Percentiles rank a stretch among this genome's conserved stretches.
Conservation (phyloP, 2,113 vertebrate species). For the Heptranchias perlo region DNA sequence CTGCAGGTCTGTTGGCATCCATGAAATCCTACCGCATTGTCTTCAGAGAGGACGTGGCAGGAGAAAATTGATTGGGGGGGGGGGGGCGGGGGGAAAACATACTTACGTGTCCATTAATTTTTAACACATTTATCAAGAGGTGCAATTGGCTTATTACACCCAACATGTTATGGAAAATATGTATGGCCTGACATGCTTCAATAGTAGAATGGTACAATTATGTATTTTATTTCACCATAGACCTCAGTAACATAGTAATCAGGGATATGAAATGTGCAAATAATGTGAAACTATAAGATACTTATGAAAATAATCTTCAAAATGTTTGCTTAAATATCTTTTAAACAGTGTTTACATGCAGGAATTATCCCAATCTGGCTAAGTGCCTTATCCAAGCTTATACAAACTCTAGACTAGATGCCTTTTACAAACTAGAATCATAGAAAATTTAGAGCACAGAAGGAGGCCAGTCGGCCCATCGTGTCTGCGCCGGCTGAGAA, state of each 20-base stretch:
- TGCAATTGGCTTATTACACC: not conserved
- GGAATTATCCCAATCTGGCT: not conserved
- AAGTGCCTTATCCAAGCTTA: too few species aligned
- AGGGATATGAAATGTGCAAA: not conserved
- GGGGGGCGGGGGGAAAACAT: not conserved
- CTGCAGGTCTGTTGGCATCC: not conserved
- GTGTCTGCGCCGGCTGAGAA: too few species aligned
- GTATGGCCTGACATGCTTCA: not conserved
- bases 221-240: not conserved
- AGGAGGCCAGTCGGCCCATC: too few species aligned
- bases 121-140: not conserved
- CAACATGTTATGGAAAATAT: not conserved
- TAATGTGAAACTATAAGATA: not conserved
- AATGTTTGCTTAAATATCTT: not conserved
- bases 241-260: not conserved
- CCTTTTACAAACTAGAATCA: too few species aligned
- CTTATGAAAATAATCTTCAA: not conserved
- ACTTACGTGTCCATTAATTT: not conserved
- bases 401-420: too few species aligned
- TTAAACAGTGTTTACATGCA: not conserved
- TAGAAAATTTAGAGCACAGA: too few species aligned
- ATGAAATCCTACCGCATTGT: not conserved
- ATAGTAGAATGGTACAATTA: not conserved
- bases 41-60: not conserved
- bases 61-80: not conserved